phyloP scores from a whole-genome alignment of 2,888 invertebrate species.

The Dryocosmus kuriphilus region DNA sequence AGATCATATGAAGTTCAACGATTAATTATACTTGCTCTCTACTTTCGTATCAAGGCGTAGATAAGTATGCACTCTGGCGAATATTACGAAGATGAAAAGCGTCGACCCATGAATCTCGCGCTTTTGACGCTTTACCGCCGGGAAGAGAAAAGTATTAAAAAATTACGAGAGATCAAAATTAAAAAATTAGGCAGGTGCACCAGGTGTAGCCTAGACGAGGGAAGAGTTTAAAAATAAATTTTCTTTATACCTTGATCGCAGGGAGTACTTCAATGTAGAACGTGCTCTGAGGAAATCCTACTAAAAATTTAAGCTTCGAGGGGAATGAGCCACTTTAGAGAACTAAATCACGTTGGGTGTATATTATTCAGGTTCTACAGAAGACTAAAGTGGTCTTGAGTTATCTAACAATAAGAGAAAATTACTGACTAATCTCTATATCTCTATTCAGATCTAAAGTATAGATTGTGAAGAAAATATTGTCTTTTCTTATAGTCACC shows the following conservation, averaged over 20 bases:
- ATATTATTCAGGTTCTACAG: not conserved
- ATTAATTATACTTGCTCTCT: not conserved
- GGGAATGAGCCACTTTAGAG: not conserved
- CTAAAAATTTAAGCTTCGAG: constrained; percentile 21
- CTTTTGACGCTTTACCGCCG: constrained; percentile 44
- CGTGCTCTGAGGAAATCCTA: constrained; percentile 17
- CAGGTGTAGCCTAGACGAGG: not conserved
- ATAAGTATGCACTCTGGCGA: not conserved
- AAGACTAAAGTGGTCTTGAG: not conserved
- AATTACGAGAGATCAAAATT: constrained; percentile 1
- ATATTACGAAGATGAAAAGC: constrained; percentile 21
- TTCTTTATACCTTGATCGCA: constrained; percentile 5
- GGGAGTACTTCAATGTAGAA: not conserved
- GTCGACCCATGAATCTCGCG: constrained; percentile 47
- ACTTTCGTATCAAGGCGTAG: not conserved
- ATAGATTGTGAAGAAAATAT: not conserved
- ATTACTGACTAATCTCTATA: not conserved
- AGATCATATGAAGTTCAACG: not conserved
- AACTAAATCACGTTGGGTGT: constrained; percentile 17
- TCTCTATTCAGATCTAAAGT: not conserved
- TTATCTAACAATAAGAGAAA: constrained; percentile 3
- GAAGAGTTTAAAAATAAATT: not conserved
- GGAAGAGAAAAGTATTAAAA: constrained; percentile 35
- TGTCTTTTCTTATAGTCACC: constrained; percentile 69
- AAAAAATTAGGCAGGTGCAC: not conserved